Percentiles rank a stretch among this genome's conserved stretches.
These are phyloP conservation scores for Hippolais icterina DNA, from an alignment of 2,113 vertebrate species.

Conservation along the genomic window DNA sequence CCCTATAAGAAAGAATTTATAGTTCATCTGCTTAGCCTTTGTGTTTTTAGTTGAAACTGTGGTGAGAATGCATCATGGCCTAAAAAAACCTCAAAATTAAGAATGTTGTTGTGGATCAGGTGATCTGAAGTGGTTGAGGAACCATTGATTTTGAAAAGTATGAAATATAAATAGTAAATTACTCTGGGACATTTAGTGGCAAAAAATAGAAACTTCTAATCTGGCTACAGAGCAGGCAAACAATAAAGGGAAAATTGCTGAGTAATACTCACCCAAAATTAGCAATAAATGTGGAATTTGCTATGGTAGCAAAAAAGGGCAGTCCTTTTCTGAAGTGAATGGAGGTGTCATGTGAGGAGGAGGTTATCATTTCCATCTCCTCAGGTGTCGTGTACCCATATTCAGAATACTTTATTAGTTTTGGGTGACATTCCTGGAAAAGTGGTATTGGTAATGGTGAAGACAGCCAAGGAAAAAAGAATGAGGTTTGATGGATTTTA, in stretches of 20 bases:
- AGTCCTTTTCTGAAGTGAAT: not conserved
- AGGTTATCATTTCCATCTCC: not conserved
- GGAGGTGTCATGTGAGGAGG: not conserved
- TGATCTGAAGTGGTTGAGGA: not conserved
- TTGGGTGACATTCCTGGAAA: not conserved
- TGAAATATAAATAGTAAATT: conserved; percentile 35
- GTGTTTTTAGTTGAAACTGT: not conserved
- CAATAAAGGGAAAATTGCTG: conserved; percentile 14
- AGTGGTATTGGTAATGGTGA: not conserved
- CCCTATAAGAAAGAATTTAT: not conserved
- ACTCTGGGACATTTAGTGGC: not conserved
- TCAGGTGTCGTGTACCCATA: not conserved
- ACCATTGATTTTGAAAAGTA: conserved; percentile 8
- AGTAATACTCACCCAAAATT: not conserved
- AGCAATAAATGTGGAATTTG: not conserved
- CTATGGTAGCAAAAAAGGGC: not conserved
- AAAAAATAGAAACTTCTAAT: conserved; percentile 50
- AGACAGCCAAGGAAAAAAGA: not conserved
- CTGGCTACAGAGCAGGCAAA: not conserved
- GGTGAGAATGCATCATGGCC: not conserved
- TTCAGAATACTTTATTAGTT: not conserved
- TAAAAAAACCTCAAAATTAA: not conserved
- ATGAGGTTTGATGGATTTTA: not conserved
- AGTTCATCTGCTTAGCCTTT: not conserved
- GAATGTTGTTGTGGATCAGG: not conserved